Base-by-base conservation (phyloP, 2,888 invertebrate genomes). In the Synanthedon formicaeformis region DNA sequence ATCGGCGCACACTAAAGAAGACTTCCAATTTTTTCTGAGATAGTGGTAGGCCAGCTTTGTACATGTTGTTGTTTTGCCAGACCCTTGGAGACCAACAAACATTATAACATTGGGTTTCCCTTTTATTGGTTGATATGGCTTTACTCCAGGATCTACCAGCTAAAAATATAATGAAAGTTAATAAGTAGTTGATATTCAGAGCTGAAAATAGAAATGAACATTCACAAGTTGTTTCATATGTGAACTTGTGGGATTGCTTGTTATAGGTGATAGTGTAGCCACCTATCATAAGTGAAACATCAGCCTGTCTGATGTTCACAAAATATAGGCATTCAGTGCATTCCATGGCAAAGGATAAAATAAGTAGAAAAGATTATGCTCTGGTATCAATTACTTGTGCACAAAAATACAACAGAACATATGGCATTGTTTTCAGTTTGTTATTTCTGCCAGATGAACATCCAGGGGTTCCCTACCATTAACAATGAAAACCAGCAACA, bases 31-130 rank as follows among this genome's bases (percentile, higher is more conserved):
- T 81, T 99, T 99, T 73, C 97, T 96, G 76, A 98, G 92, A 83
- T 99, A 99, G 83, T 98, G 95, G 84, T 99, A 99, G 14, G 99
- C 99, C 71, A 99, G 88, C 89, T 99, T 99, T 58, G 99, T 99
- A 88, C 99, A 99, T 1, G 99, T 98, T 23, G 99, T 99, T 0
- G 99, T 99, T 90, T 99, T 99, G 62, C 99, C 99, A 54, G 98
- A 98, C 58, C 99, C 99, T 88, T 99, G 99, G 11, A 99, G 91
- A 69, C 99, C 99, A 53, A 99, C 99, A 89, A 99, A 99, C 99
- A 99, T 99, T 64, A 99, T 95, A 16, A 99, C 90, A 82, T 99
- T 99, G 50, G 95, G 92, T 71, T 93, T 93, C 52, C 97, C 99
- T 87, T 99, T 99, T 0, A 94, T 89, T 50, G 99, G 99, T 71